Evolutionary conservation across 92 coral and sea anemone species (phyloP).

Genomic region (Umimayanthus kanabou): DNA sequence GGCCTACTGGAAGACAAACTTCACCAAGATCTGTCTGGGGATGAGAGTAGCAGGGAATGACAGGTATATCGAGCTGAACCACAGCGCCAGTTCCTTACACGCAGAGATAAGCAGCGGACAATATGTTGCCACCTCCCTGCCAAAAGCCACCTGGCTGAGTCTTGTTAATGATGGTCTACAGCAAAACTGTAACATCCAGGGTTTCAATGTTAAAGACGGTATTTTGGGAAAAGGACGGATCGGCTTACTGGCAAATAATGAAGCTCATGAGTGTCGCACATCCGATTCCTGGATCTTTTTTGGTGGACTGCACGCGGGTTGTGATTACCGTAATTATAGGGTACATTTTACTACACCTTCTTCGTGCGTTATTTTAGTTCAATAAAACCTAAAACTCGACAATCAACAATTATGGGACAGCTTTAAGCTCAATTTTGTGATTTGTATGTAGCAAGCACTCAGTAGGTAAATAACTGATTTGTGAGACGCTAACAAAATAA

Average conservation of each 20-base stretch:
- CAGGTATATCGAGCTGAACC: background rate
- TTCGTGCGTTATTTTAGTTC: constrained; percentile 8
- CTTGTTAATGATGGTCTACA: background rate
- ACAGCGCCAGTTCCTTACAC: background rate
- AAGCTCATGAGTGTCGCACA: background rate
- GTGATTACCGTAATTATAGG: background rate
- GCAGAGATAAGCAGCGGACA: constrained; percentile 18
- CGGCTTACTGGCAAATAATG: background rate
- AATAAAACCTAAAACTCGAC: background rate
- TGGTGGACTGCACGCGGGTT: background rate
- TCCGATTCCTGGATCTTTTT: constrained; percentile 10
- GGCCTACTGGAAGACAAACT: background rate
- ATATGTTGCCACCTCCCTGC: background rate
- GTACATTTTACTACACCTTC: background rate
- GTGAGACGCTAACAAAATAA: too few relatives aligned
- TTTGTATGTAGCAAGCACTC: too few relatives aligned
- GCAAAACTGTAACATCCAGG: constrained; percentile 5
- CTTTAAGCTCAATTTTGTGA: too few relatives aligned
- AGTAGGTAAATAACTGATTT: too few relatives aligned
- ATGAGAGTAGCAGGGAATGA: background rate
- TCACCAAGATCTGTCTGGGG: constrained; percentile 12
- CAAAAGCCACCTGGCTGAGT: background rate
- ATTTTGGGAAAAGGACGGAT: background rate
- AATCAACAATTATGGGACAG: too few relatives aligned
- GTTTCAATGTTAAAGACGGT: background rate